Evolutionary conservation across 2,113 vertebrate genomes (phyloP), one percentile per base, ranked within the genome.

Genomic region (Pachyramphus minor): DNA sequence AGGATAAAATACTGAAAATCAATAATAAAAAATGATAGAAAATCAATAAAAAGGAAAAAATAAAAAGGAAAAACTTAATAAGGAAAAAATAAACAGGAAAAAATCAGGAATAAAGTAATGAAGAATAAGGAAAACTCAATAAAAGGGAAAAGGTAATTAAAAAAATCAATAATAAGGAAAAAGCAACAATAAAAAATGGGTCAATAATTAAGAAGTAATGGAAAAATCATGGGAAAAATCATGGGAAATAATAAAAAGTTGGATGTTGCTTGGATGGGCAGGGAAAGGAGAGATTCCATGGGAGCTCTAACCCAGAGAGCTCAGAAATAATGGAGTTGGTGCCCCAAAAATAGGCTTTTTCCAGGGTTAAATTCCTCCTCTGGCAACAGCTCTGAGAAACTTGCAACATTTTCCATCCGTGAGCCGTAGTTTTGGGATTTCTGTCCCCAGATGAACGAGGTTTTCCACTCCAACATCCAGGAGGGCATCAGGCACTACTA

Each of bases 401-500:
- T 4, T 9, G 28, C 30, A 12, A 11, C 1, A 41, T 52, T 64
- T 37, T 11, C 30, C 1, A 4, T 24, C 22, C 17, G 2, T 58
- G 20, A 69, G 14, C 25, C 4, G 0, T n/a, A 17, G 2, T 20
- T 35, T n/a, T n/a, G 11, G 0, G 11, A 21, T 49, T n/a, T 18
- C 55, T n/a, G 4, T 23, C 77, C 50, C 12, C 91, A 99, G 99
- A 98, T 99, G 13, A 97, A 98, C 2, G 90, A 97, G 8, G 89
- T 99, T 95, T 98, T 99, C 79, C 98, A 99, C 92, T 98, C 98
- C 78, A 99, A 96, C 67, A 98, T 99, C 88, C 98, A 98, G n/a
- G 98, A 98, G 93, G 99, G 99, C 55, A 99, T 99, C 44, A 98
- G 98, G 53, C 98, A 99, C 96, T 99, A 99, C 86, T 99, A 99